Conservation (phyloP, 1,140 invertebrate species). For the Battus philenor region DNA sequence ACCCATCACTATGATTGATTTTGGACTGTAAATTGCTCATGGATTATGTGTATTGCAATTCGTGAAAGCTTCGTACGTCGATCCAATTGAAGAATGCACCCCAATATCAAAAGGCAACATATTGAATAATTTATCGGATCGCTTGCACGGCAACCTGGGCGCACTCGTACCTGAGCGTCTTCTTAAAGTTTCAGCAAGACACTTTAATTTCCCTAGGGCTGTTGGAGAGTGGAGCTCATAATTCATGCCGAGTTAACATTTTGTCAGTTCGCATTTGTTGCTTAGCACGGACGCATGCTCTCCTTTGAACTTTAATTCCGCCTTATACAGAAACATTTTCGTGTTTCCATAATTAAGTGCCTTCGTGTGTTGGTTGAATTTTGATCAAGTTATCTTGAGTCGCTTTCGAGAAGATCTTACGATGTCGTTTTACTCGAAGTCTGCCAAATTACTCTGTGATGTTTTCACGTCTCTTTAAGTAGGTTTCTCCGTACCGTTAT, state of each 20-base stretch:
- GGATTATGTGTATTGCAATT: conserved; percentile 7
- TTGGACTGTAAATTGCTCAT: conserved; percentile 8
- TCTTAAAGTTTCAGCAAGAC: conserved; percentile 68
- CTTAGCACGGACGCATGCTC: conserved; percentile 32
- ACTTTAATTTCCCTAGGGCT: conserved; percentile 70
- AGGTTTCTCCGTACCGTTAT: no score
- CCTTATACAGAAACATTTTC: conserved; percentile 24
- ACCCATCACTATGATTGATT: conserved; percentile 12
- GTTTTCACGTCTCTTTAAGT: conserved; percentile 2
- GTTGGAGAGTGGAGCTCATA: conserved; percentile 52
- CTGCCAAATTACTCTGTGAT: conserved; percentile 8
- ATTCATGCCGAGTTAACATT: conserved; percentile 70
- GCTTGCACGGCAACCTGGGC: conserved; percentile 34
- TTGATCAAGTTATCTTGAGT: conserved; percentile 23
- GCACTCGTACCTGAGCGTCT: conserved; percentile 52
- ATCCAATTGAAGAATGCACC: conserved; percentile 31
- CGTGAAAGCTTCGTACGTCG: conserved; percentile 5
- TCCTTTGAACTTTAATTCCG: conserved; percentile 36
- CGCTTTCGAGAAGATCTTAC: conserved; percentile 10
- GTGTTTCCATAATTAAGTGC: conserved; percentile 36
- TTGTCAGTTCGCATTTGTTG: conserved; percentile 68
- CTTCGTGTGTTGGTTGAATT: conserved; percentile 25
- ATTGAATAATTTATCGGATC: conserved; percentile 56
- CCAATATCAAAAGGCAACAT: conserved; percentile 39
- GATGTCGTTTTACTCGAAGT: conserved; percentile 13